Evolutionary conservation across 2,113 vertebrate species (phyloP).

Genomic region (Meriones unguiculatus): DNA sequence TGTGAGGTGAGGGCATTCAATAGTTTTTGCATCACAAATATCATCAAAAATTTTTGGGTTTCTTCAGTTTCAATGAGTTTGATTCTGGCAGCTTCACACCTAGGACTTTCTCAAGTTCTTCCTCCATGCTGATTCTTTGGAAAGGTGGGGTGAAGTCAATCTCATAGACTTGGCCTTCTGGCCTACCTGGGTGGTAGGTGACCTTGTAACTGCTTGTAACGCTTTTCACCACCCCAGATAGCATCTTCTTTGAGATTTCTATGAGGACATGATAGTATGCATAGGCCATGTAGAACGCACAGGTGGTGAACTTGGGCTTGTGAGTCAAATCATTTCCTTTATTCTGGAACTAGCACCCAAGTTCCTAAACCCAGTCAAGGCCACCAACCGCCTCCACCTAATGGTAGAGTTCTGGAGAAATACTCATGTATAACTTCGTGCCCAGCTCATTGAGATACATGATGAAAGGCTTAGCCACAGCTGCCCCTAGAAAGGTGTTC

Average conservation of each 20-base stretch:
- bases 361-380: background rate
- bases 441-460: background rate
- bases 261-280: background rate
- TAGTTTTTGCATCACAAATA: background rate
- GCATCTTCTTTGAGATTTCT: background rate
- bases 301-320: background rate
- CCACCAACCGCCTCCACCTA: background rate
- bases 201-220: background rate
- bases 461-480: background rate
- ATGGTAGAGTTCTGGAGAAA: background rate
- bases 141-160: background rate
- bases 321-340: background rate
- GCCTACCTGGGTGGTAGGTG: background rate
- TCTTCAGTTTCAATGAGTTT: background rate
- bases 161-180: background rate
- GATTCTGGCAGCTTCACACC: background rate
- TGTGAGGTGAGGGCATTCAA: background rate
- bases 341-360: background rate
- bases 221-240: background rate
- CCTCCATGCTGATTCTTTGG: background rate
- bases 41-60: background rate
- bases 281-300: background rate
- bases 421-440: background rate
- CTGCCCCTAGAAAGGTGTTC: background rate
- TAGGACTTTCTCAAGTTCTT: background rate